Percentiles rank a stretch among this genome's conserved stretches.
Evolutionary conservation across 2,797 vertebrate species (phyloP).

Genomic region (Acanthurus lineatus): DNA sequence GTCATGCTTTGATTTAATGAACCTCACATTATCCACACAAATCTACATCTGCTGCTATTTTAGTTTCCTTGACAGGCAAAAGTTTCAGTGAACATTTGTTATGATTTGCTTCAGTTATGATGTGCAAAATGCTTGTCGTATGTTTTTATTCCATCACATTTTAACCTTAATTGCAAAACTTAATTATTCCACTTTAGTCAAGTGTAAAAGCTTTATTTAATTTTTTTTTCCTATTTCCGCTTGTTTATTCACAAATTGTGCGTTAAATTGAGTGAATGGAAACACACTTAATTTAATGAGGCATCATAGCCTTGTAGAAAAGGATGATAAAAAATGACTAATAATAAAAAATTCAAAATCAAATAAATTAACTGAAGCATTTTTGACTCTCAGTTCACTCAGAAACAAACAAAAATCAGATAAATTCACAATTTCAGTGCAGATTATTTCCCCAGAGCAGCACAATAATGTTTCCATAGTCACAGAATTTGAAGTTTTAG

Average conservation of each 20-base stretch:
- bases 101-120: no score
- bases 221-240: no score
- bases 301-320: background rate
- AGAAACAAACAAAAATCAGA: constrained; percentile 14
- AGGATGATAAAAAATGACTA: background rate
- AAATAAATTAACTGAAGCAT: background rate
- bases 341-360: background rate
- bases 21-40: background rate
- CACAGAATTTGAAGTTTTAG: constrained; percentile 12
- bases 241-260: background rate
- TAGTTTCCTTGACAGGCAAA: background rate
- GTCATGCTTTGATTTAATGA: background rate
- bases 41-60: background rate
- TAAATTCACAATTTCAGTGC: constrained; percentile 25
- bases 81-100: no score
- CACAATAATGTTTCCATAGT: constrained; percentile 22
- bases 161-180: no score
- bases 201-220: no score
- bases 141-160: no score
- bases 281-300: background rate
- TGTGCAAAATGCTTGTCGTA: no score
- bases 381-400: background rate
- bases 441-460: constrained; percentile 41
- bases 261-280: background rate
- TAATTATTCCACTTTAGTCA: no score